phyloP scores from a whole-genome alignment of 23 tunicate species.

The Ascidia mentula region DNA sequence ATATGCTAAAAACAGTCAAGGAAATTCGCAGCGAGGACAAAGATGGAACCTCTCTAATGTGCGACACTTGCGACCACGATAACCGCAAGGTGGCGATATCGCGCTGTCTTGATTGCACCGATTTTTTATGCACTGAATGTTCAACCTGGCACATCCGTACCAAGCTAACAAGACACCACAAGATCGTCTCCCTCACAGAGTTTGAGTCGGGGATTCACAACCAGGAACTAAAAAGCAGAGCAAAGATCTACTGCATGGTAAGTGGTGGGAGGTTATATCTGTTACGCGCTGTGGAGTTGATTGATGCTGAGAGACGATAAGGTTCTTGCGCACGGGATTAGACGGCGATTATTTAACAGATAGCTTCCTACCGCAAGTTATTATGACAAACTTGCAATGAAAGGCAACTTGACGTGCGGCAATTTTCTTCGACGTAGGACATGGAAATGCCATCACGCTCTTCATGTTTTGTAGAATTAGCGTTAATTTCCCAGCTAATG shows the following conservation, averaged over 20 bases:
- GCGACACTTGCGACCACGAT: constrained; percentile 96
- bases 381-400: not conserved
- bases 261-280: not conserved
- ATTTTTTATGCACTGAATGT: constrained; percentile 86
- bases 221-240: constrained; percentile 85
- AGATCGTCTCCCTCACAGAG: constrained; percentile 85
- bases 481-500: not conserved
- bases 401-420: not conserved
- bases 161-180: constrained; percentile 79
- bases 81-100: constrained; percentile 68
- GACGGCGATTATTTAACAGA: not conserved
- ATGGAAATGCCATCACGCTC: not conserved
- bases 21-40: constrained; percentile 93
- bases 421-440: not conserved
- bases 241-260: constrained; percentile 95
- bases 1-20: constrained; percentile 95
- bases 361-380: not conserved
- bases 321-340: not conserved
- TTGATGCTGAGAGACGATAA: not conserved
- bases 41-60: constrained; percentile 77
- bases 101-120: constrained; percentile 94
- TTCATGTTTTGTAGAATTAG: not conserved
- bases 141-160: constrained; percentile 96
- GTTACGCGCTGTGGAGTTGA: not conserved
- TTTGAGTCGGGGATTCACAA: constrained; percentile 95